phyloP scores from a whole-genome alignment of 2,888 invertebrate species.

The Zaprionus lineosus region DNA sequence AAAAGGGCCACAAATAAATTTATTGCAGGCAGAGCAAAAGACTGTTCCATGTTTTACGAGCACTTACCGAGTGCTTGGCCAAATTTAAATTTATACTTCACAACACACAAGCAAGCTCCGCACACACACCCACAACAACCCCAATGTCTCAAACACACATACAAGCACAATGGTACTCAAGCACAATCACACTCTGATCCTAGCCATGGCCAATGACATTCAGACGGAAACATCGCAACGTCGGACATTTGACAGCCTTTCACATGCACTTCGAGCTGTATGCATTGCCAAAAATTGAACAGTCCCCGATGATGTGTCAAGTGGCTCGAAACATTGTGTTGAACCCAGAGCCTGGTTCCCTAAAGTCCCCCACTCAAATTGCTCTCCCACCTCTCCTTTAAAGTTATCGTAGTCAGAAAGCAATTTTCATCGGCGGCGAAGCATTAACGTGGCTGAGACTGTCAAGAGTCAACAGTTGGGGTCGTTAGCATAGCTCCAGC shows the following conservation, averaged over 20 bases:
- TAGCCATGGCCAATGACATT: background rate
- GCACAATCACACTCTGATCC: too few species aligned
- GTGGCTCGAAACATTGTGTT: background rate
- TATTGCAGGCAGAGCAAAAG: background rate
- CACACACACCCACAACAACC: too few species aligned
- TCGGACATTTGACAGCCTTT: background rate
- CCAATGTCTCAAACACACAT: too few species aligned
- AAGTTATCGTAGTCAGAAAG: background rate
- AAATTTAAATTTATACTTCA: slow-evolving; percentile 31
- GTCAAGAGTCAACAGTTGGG: slow-evolving; percentile 21
- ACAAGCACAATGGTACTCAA: too few species aligned
- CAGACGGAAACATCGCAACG: background rate
- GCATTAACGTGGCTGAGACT: slow-evolving; percentile 13
- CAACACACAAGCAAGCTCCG: too few species aligned
- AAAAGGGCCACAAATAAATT: slow-evolving; percentile 30
- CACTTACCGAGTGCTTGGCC: slow-evolving; percentile 2
- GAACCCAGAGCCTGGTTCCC: too few species aligned
- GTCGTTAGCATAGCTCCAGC: slow-evolving; percentile 52
- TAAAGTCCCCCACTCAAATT: background rate
- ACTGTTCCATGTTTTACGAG: background rate
- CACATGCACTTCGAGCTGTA: background rate
- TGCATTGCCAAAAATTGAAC: background rate
- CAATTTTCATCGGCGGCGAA: slow-evolving; percentile 16
- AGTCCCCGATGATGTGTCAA: background rate
- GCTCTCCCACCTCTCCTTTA: background rate